Conservation (phyloP, 37 sponge, comb jelly and placozoan species). For the Oscarella lobularis region DNA sequence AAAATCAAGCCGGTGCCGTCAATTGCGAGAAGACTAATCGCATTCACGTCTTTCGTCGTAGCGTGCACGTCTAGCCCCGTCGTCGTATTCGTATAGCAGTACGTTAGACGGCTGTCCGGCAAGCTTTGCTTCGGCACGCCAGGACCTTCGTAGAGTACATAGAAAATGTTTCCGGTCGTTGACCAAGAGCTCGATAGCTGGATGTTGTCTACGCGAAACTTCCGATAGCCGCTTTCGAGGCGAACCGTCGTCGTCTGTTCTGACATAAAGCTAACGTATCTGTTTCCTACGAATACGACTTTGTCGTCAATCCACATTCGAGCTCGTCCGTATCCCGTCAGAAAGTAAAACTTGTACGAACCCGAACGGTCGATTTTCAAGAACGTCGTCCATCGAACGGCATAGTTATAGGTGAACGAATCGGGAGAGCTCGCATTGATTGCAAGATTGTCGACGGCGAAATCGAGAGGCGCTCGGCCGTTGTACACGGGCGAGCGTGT, state of each 20-base stretch:
- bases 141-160: background rate
- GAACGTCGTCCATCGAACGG: background rate
- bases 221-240: background rate
- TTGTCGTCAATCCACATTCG: slow-evolving; percentile 1
- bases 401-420: slow-evolving; percentile 7
- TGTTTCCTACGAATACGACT: background rate
- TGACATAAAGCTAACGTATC: background rate
- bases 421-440: background rate
- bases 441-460: background rate
- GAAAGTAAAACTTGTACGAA: background rate
- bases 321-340: background rate
- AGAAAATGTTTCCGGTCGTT: background rate
- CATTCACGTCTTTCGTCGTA: background rate
- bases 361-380: background rate
- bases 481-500: background rate
- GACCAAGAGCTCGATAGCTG: background rate
- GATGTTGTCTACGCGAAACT: background rate
- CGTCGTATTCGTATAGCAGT: background rate
- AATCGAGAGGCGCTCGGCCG: slow-evolving; percentile 1
- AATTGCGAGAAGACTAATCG: background rate
- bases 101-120: background rate
- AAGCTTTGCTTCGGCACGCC: background rate
- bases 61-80: background rate
- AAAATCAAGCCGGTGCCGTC: background rate
- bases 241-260: background rate